Base-by-base conservation (phyloP, 2,797 vertebrate species). In the Fringilla coelebs region DNA sequence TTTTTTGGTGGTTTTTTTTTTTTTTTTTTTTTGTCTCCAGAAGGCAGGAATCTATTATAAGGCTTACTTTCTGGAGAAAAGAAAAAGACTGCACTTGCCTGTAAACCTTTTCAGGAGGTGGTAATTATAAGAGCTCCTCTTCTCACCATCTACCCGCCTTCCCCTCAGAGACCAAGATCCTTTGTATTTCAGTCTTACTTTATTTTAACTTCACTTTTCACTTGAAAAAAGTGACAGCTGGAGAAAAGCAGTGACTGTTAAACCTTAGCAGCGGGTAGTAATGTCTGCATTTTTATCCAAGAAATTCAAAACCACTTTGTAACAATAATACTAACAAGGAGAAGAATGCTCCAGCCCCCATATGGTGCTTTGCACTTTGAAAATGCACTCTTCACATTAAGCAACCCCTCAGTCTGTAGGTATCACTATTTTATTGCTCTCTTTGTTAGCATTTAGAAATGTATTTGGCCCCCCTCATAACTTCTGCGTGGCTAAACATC, bases 201-300 rank as follows among this genome's bases (percentile, higher is more conserved):
- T 90, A 87, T 96, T 93, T 75, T 74, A 63, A 89, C 77, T 90
- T 94, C 91, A 91, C 82, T 87, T 96, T 94, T 88, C 71, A 65
- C 77, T 94, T 89, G 63, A 41, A 85, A 93, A 88, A 93, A 87
- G 58, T 80, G 94, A 86, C 94, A 94, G 94, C 83, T 93, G 74
- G 88, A 85, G 80, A 63, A 94, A 88, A 94, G 83, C 78, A 87
- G 26, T 61, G 83, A 76, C 89, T 95, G 77, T 82, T 94, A 90
- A 91, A 90, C 91, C 71, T 82, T 76, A 94, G 77, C 94, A 96
- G 91, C 63, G 5, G 95, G 93, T 89, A 96, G 80, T 88, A 95
- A 96, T 89, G 74, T 60, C 85, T 81, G 70, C 93, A 91, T 90
- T 93, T 74, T 96, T 87, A 70, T 51, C 87, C 51, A 73, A 71